Conservation (phyloP, 2,888 invertebrate species). For the Tillus elongatus region DNA sequence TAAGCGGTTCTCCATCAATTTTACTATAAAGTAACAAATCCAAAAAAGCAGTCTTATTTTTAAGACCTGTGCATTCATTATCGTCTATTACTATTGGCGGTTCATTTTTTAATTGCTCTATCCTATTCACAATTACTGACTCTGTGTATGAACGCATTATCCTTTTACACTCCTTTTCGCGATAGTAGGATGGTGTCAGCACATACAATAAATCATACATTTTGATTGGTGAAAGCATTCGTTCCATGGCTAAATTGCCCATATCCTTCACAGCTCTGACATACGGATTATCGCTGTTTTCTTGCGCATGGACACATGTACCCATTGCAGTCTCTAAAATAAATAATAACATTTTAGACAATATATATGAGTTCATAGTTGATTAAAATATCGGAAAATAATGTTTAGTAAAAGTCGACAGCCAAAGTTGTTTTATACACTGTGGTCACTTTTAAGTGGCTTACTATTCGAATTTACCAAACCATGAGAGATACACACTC, state of each 20-base stretch:
- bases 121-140: too few species aligned
- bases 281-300: neutral
- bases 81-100: constrained; percentile 5
- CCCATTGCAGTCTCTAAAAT: neutral
- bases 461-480: too few species aligned
- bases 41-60: constrained; percentile 55
- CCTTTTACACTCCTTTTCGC: neutral
- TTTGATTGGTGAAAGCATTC: too few species aligned
- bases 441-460: too few species aligned
- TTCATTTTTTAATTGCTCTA: neutral
- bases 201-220: too few species aligned
- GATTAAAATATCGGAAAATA: too few species aligned
- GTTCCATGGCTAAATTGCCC: neutral
- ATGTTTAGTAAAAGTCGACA: too few species aligned
- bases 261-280: neutral
- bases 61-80: constrained; percentile 28
- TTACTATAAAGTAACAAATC: constrained; percentile 55
- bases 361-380: too few species aligned
- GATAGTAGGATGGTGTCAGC: neutral
- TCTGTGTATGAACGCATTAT: too few species aligned
- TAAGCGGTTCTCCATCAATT: constrained; percentile 49
- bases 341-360: too few species aligned
- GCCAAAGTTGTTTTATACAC: too few species aligned
- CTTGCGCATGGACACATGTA: neutral
- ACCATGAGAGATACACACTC: too few species aligned